Conservation (phyloP, 2,797 vertebrate species). For the Hydrolagus colliei region DNA sequence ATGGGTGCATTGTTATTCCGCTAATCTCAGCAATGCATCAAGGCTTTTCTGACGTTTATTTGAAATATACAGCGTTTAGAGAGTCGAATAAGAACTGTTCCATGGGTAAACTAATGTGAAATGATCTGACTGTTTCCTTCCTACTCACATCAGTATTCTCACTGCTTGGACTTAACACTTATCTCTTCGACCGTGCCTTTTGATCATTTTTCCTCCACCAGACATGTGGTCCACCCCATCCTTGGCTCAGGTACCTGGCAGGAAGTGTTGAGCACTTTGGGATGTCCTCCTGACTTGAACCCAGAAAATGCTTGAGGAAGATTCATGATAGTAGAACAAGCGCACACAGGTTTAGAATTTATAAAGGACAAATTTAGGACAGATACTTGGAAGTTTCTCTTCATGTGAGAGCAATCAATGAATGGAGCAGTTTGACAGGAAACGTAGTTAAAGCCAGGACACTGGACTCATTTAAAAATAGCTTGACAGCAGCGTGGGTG, state of each 20-base stretch:
- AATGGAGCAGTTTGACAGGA: background rate
- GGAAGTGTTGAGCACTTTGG: too few species aligned
- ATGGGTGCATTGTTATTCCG: constrained; percentile 16
- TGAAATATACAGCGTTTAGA: constrained; percentile 2
- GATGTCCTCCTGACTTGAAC: too few species aligned
- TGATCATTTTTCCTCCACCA: too few species aligned
- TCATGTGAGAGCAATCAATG: too few species aligned
- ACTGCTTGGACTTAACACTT: too few species aligned
- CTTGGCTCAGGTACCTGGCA: too few species aligned
- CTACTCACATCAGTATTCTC: too few species aligned
- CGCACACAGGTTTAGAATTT: background rate
- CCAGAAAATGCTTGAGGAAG: background rate
- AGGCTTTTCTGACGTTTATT: constrained; percentile 8
- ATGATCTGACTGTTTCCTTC: background rate
- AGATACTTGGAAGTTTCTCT: background rate
- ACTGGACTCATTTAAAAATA: background rate
- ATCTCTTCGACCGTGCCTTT: too few species aligned
- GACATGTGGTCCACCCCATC: too few species aligned
- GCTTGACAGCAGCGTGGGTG: background rate
- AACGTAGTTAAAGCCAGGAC: background rate
- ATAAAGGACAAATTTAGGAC: background rate
- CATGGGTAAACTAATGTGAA: background rate
- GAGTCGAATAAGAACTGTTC: background rate
- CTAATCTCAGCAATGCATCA: constrained; percentile 6
- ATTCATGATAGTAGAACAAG: background rate